These are phyloP conservation scores for Psammodynastes pulverulentus DNA, from an alignment of 2,113 vertebrate genomes.

Conservation along the genomic window DNA sequence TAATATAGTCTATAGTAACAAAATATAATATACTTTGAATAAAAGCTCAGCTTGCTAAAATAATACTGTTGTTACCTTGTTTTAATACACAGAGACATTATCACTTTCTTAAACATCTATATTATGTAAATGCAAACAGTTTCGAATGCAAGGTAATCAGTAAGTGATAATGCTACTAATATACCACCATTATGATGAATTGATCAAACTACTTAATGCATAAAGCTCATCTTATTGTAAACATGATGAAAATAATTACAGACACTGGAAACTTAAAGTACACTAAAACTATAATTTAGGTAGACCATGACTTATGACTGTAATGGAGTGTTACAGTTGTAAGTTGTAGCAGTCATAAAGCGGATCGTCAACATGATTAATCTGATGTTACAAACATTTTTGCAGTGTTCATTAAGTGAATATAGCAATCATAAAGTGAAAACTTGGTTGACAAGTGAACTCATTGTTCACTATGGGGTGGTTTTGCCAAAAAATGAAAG, in stretches of 20 bases:
- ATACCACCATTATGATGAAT: not conserved
- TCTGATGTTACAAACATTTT: not conserved
- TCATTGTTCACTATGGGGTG: not conserved
- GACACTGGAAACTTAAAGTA: not conserved
- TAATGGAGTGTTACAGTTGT: not conserved
- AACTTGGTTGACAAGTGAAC: not conserved
- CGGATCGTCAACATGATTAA: not conserved
- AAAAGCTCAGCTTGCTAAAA: not conserved
- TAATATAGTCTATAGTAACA: not conserved
- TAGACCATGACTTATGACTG: not conserved
- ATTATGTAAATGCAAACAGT: conserved; percentile 8
- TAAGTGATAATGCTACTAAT: not conserved
- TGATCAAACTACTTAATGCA: not conserved
- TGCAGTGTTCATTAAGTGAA: not conserved
- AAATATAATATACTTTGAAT: conserved; percentile 12
- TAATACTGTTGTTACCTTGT: not conserved
- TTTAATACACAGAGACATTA: not conserved
- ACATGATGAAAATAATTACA: not conserved
- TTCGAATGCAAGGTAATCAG: conserved; percentile 22
- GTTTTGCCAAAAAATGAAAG: not conserved
- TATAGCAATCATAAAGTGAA: not conserved
- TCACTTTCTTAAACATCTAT: conserved; percentile 18
- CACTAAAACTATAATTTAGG: not conserved
- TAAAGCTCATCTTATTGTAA: not conserved
- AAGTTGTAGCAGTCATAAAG: not conserved